Evolutionary conservation across 30 jellyfish, hydroid and myxozoan genomes (phyloP), one percentile per base, ranked within the genome.

Genomic region (Aurelia coerulea): DNA sequence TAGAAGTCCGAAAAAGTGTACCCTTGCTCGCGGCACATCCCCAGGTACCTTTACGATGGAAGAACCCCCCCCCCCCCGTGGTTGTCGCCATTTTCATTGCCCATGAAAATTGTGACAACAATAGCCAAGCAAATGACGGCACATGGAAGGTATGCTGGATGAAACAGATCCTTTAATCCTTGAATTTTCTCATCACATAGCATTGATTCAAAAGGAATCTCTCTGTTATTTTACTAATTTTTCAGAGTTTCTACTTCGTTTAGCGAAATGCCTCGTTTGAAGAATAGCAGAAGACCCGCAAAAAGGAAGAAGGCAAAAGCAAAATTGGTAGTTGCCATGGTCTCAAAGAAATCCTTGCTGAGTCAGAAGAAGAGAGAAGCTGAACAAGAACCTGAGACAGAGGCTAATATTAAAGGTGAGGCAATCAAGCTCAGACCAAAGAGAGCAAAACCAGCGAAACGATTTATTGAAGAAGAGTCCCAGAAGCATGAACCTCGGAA

Each of bases 271-370:
- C 96, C 96, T 7, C 89, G 89, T 34, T 79, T 88, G 81, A 88
- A 88, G 73, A 88, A 88, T 79, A 68, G 93, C 16, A 76, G 96
- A 53, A 60, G 74, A 39, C 91, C 73, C 34, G 73, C 75, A 53
- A 70, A 62, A 32, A 88, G 46, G 91, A 80, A 69, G 83, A 78
- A 70, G 49, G 62, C 65, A 13, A 88, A 75, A 79, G 71, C 64
- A 15, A 88, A 53, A 78, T 76, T 88, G 37, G 91, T 79, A 7
- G 93, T 84, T 42, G 93, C 93, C 74, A 84, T 84, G 93, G 88
- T 84, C 0, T 74, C 93, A 32, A 84, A 73, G 64, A 84, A 83
- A 34, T 84, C 88, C 10, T 33, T 73, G 71, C 82, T 88, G 33
- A 62, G 83, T 62, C 64, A 77, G 16, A 64, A 49, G 62, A 83